Base-by-base conservation (phyloP, 2,888 invertebrate genomes). In the Nephrotoma flavescens region DNA sequence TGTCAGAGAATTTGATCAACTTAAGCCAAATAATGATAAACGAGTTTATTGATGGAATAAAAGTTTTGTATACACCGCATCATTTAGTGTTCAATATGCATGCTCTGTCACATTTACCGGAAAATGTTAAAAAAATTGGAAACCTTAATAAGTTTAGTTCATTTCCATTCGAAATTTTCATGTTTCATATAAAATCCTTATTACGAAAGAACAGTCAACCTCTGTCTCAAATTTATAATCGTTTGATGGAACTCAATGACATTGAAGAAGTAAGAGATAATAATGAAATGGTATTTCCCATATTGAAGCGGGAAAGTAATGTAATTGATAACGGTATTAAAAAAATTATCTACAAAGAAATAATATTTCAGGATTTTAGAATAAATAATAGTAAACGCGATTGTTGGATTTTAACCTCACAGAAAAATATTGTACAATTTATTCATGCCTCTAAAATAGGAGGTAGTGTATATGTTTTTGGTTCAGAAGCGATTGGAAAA, bases 201-300 rank as follows among this genome's bases (percentile, higher is more conserved):
- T 42, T 42, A 42, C 42, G 42, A 42, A 42, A 42, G 7, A 42
- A 42, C 7, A 42, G 42, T 42, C 42, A 42, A 42, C 42, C 42
- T 6, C 42, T 42, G 7, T 42, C 42, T 5, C 42, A 42, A 42
- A 42, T 42, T 7, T 42, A 42, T 41, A 88, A 88, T 87, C 87
- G 89, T 86, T 83, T 87, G n/a, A 11, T 87, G 45, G 52, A 86
- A 19, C 57, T 57, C 57, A 57, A 4, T 57, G 57, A 57, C n/a
- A 57, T 57, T 15, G 15, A 6, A 57, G 57, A 57, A 19, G n/a
- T 57, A 57, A 19, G 19, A 57, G 57, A 57, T 19, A n/a, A 57
- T 15, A 57, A 12, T 44, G 44, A 44, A 44, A 9, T 44, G 44
- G 44, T 44, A 44, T 57, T 57, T 57, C 57, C 57, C n/a, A 57